phyloP scores from a whole-genome alignment of 1,140 invertebrate genomes.

The Cotesia vestalis region DNA sequence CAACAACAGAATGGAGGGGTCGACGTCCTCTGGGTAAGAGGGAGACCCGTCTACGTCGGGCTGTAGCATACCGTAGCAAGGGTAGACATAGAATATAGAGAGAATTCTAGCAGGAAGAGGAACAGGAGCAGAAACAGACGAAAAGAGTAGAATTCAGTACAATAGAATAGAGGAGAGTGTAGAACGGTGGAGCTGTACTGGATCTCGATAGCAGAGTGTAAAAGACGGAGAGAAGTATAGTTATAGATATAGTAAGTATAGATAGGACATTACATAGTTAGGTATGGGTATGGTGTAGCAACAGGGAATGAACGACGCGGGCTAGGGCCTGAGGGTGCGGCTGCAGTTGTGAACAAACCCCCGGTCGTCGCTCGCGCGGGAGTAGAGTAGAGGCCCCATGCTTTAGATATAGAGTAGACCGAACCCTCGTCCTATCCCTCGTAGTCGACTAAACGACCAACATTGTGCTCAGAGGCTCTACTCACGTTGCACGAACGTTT shows the following conservation, averaged over 20 bases:
- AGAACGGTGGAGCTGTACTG: too few species aligned
- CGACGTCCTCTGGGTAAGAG: slow-evolving; percentile 23
- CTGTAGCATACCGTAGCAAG: neutral
- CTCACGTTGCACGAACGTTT: slow-evolving; percentile 41
- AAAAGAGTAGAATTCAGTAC: neutral
- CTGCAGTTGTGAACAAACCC: slow-evolving; percentile 42
- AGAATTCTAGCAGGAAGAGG: too few species aligned
- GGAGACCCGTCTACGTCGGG: neutral
- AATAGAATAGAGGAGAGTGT: slow-evolving; percentile 1
- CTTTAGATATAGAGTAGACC: neutral
- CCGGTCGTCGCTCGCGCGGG: slow-evolving; percentile 17
- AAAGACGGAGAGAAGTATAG: slow-evolving; percentile 5
- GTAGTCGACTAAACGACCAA: slow-evolving; percentile 36
- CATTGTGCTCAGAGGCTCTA: slow-evolving; percentile 39
- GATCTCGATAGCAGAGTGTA: neutral
- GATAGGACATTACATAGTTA: neutral
- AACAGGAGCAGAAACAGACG: slow-evolving; percentile 1
- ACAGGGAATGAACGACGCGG: slow-evolving; percentile 30
- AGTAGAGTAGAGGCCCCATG: neutral
- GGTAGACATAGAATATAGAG: too few species aligned
- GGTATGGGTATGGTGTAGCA: neutral
- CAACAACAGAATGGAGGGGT: slow-evolving; percentile 3
- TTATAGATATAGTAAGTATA: neutral
- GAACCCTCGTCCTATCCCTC: slow-evolving; percentile 22
- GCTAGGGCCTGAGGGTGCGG: slow-evolving; percentile 1